Evolutionary conservation across 2,113 vertebrate species (phyloP).

Genomic region (Odobenus rosmarus): DNA sequence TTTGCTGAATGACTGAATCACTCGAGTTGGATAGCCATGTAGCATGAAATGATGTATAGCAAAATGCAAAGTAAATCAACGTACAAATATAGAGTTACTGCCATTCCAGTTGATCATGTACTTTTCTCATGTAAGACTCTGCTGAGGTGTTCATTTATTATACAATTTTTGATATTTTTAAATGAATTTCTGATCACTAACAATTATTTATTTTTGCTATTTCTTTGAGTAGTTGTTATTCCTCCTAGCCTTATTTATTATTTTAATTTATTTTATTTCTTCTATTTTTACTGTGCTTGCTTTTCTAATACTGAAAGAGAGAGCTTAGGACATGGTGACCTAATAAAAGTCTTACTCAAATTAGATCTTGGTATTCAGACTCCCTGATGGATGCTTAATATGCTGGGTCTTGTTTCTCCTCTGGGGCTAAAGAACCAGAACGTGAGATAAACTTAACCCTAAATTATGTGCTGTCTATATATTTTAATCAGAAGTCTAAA

Average conservation of each 20-base stretch:
- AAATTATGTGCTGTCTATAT: constrained; percentile 31
- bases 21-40: background rate
- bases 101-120: background rate
- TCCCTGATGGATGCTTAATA: constrained; percentile 41
- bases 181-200: background rate
- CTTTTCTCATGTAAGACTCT: background rate
- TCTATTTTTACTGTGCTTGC: constrained; percentile 1
- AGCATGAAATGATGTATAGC: background rate
- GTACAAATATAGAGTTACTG: background rate
- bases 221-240: background rate
- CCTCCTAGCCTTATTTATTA: background rate
- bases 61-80: background rate
- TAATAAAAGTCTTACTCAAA: background rate
- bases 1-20: background rate
- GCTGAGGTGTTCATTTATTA: background rate
- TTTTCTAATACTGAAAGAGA: constrained; percentile 51
- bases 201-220: background rate
- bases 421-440: constrained; percentile 6
- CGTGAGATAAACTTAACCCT: constrained; percentile 56
- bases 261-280: constrained; percentile 51
- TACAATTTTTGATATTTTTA: constrained; percentile 10
- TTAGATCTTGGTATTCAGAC: constrained; percentile 3
- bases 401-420: constrained; percentile 53
- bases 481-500: constrained; percentile 67
- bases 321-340: constrained; percentile 12